A percentile compares a stretch with the other conserved stretches of the same genome.
Evolutionary conservation across 2,113 vertebrate genomes (phyloP).

Genomic region (Oryzias woworae): DNA sequence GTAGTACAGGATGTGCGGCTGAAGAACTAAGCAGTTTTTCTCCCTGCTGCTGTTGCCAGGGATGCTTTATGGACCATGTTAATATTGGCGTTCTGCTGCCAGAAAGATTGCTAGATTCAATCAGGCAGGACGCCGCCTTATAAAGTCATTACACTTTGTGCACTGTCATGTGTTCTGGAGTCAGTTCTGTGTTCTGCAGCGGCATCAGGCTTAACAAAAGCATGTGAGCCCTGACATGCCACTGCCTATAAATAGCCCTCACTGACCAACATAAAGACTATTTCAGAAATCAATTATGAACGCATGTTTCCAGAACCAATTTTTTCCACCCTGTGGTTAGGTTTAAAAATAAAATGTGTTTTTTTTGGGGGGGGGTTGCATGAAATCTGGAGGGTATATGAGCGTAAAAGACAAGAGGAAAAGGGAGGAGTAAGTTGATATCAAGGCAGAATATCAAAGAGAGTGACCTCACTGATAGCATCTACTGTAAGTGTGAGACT

Average conservation of each 20-base stretch:
- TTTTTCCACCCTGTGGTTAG: slow-evolving; percentile 12
- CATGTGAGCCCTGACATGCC: slow-evolving; percentile 44
- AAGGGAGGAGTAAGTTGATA: slow-evolving; percentile 44
- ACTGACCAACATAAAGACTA: slow-evolving; percentile 56
- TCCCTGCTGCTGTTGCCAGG: slow-evolving; percentile 57
- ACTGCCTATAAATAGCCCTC: slow-evolving; percentile 65
- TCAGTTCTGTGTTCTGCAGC: slow-evolving; percentile 27
- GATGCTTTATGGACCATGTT: slow-evolving; percentile 69
- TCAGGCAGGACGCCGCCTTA: slow-evolving; percentile 63
- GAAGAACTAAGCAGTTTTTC: slow-evolving; percentile 64
- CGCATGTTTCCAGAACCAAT: slow-evolving; percentile 26
- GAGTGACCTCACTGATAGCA: slow-evolving; percentile 67
- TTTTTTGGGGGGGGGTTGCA: slow-evolving; percentile 34
- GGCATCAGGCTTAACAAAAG: slow-evolving; percentile 35
- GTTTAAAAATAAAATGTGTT: slow-evolving; percentile 18
- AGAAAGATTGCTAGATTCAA: slow-evolving; percentile 66
- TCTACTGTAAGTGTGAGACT: slow-evolving; percentile 53
- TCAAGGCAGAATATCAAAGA: slow-evolving; percentile 52
- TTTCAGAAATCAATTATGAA: slow-evolving; percentile 51
- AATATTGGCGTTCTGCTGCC: slow-evolving; percentile 59
- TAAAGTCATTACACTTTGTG: slow-evolving; percentile 74
- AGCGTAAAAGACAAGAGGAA: slow-evolving; percentile 32
- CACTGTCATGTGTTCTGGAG: slow-evolving; percentile 69
- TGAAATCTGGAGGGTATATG: slow-evolving; percentile 34
- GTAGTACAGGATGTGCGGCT: slow-evolving; percentile 68